Base-by-base conservation (phyloP, 2,888 invertebrate species). In the Machimus rusticus region DNA sequence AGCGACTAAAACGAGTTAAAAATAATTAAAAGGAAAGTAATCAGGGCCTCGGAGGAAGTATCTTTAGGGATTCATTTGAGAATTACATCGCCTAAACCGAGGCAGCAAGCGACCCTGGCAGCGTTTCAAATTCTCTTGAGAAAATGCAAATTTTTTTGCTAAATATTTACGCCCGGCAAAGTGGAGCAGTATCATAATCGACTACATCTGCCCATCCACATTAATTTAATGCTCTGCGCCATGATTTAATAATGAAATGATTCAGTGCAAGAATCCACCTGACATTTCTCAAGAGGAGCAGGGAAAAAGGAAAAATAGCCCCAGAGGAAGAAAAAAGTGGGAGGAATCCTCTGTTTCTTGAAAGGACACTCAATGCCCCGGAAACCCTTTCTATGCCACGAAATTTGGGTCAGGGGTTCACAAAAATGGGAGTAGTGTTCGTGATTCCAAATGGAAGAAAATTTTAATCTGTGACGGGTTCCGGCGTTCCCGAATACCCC, bases 211-310 rank as follows among this genome's bases (percentile, higher is more conserved):
- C 23, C 66, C 28, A 66, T 66, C 23, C 51, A 81, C 81, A 81
- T 81, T 55, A 81, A 81, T 81, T 81, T 51, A 31, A 55, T 81
- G 81, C 34, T 51, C 16, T 51, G 14, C 9, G 23, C 28, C 55
- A 51, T 51, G 81, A 81, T 81, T 81, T 81, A 81, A 81, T 81
- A 81, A 81, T 55, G 81, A 81, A 55, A 81, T 81, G 81, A 81
- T 81, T 81, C 55, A 55, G 81, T 28, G 81, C 46, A 81, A 28
- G 39, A 23, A 81, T 46, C 34, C 78, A 81, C 34, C 51, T 51
- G 23, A 51, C 51, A 55, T 81, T 28, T 81, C 81, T 81, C 81
- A 81, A 43, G 55, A 55, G 55, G n/a, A 81, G 12, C 66, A 23
- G 9, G 23, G 28, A 66, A 23, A 23, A 66, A 8, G 19, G 28